Conservation (phyloP, 2,797 vertebrate genomes). For the Coreius guichenoti region DNA sequence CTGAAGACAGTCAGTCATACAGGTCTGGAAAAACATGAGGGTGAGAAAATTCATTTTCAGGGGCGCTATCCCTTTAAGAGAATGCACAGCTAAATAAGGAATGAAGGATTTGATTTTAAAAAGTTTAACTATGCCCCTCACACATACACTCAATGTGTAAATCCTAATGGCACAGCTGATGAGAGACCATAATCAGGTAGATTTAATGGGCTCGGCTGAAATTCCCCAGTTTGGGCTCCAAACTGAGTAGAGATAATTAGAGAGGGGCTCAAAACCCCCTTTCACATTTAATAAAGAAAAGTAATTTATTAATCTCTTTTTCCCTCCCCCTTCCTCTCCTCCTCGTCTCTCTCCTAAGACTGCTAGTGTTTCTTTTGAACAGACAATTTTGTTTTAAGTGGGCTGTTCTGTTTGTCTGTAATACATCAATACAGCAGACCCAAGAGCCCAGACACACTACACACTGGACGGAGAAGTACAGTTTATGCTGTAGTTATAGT, state of each 20-base stretch:
- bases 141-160: constrained; percentile 28
- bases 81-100: constrained; percentile 19
- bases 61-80: constrained; percentile 3
- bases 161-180: constrained; percentile 27
- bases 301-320: constrained; percentile 51
- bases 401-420: constrained; percentile 32
- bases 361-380: constrained; percentile 24
- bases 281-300: constrained; percentile 55
- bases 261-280: constrained; percentile 39
- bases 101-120: constrained; percentile 29
- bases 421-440: neutral
- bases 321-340: neutral
- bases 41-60: neutral
- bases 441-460: neutral
- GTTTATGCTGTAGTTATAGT: neutral
- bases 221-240: constrained; percentile 44
- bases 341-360: neutral
- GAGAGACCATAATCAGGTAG: constrained; percentile 40
- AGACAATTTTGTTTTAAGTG: constrained; percentile 16
- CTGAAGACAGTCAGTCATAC: neutral
- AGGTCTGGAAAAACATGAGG: neutral
- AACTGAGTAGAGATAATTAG: constrained; percentile 54
- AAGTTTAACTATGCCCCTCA: constrained; percentile 24
- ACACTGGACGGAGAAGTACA: neutral
- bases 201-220: constrained; percentile 42